A percentile compares a stretch with the other conserved stretches of the same genome.
Conservation (phyloP, 2,797 vertebrate genomes). For the Centroberyx gerrardi region DNA sequence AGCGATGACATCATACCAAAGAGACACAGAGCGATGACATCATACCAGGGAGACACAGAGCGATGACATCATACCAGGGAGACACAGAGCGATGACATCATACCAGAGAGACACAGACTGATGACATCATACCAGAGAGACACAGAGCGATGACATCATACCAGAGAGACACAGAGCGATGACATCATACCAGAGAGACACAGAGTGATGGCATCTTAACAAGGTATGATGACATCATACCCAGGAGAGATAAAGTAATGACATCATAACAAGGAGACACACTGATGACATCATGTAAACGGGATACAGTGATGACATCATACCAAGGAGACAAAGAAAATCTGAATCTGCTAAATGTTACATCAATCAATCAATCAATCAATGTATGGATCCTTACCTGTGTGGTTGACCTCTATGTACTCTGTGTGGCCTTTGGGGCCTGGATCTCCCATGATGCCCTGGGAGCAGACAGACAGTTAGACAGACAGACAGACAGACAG, state of each 20-base stretch:
- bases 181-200: not conserved
- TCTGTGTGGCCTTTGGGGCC: conserved; percentile 70
- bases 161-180: not conserved
- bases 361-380: not conserved
- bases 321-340: not conserved
- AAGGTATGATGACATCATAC: not conserved
- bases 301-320: not conserved
- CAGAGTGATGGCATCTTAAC: not conserved
- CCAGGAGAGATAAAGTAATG: not conserved
- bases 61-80: not conserved
- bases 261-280: not conserved
- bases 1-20: not conserved
- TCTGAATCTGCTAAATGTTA: not conserved
- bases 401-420: conserved; percentile 25
- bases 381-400: conserved; percentile 59
- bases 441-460: conserved; percentile 79
- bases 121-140: not conserved
- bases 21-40: conserved; percentile 4
- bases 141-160: too few species aligned
- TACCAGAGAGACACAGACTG: not conserved
- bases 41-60: too few species aligned
- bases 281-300: not conserved
- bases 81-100: not conserved
- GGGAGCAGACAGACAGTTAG: conserved; percentile 23
- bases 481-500: not conserved